Percentiles rank a stretch among this genome's conserved stretches.
Evolutionary conservation across 2,113 vertebrate species (phyloP).

Genomic region (Origma solitaria): DNA sequence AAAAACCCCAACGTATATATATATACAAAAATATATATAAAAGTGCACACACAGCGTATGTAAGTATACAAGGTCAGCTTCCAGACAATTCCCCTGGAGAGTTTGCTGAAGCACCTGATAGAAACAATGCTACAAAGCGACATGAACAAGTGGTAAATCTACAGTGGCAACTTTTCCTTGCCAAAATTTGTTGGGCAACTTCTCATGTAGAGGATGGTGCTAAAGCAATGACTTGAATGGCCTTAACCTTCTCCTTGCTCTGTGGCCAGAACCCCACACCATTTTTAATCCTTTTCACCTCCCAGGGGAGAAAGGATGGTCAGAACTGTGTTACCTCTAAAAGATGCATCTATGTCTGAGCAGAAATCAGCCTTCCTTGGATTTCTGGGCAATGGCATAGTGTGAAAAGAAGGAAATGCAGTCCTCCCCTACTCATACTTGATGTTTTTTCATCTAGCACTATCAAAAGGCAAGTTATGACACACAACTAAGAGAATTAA

Average conservation of each 20-base stretch:
- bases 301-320: not conserved
- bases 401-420: not conserved
- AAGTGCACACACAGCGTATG: not conserved
- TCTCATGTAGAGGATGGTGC: not conserved
- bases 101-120: not conserved
- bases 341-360: not conserved
- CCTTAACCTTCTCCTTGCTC: not conserved
- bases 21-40: not conserved
- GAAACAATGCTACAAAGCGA: not conserved
- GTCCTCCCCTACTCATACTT: not conserved
- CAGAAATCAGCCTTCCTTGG: not conserved
- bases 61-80: not conserved
- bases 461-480: not conserved
- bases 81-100: not conserved
- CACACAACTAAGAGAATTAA: not conserved
- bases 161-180: not conserved
- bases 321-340: not conserved
- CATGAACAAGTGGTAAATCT: not conserved
- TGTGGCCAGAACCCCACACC: not conserved
- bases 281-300: not conserved
- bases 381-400: not conserved
- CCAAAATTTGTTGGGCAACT: not conserved
- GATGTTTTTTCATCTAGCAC: not conserved
- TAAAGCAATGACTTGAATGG: not conserved
- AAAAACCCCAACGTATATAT: not conserved